phyloP scores from a whole-genome alignment of 1,140 invertebrate genomes.

The Heliconius melpomene region DNA sequence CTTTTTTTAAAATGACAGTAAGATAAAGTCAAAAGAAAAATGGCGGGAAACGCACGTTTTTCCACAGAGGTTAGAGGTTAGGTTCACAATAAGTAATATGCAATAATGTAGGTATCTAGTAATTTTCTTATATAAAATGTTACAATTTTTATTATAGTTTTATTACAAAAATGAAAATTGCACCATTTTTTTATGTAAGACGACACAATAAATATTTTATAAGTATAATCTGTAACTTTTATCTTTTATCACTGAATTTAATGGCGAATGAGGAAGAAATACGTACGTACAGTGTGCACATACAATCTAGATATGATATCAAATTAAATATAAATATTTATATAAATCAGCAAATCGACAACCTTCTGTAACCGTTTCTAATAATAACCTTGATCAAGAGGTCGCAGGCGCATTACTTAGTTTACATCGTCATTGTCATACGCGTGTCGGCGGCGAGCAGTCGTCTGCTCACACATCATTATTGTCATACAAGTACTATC shows the following conservation, averaged over 20 bases:
- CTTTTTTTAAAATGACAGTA: neutral
- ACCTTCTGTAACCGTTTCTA: slow-evolving; percentile 6
- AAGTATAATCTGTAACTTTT: no score
- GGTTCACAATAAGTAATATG: no score
- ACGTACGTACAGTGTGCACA: neutral
- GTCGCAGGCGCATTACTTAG: slow-evolving; percentile 53
- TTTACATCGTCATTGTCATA: slow-evolving; percentile 52
- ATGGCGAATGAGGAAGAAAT: neutral
- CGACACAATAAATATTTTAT: no score
- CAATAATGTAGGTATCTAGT: no score
- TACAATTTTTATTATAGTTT: no score
- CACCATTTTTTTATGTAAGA: no score
- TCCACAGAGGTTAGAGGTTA: no score
- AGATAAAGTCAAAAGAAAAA: neutral
- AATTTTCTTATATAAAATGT: no score
- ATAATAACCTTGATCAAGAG: slow-evolving; percentile 60
- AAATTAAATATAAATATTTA: slow-evolving; percentile 12
- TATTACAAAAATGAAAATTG: no score
- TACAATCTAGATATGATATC: neutral
- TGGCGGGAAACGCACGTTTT: no score
- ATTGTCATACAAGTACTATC: slow-evolving; percentile 29
- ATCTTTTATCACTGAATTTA: no score
- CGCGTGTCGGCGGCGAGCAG: slow-evolving; percentile 39
- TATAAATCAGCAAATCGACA: slow-evolving; percentile 4
- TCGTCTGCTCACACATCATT: slow-evolving; percentile 38